phyloP scores from a whole-genome alignment of 2,113 vertebrate genomes.

The Salvator merianae region DNA sequence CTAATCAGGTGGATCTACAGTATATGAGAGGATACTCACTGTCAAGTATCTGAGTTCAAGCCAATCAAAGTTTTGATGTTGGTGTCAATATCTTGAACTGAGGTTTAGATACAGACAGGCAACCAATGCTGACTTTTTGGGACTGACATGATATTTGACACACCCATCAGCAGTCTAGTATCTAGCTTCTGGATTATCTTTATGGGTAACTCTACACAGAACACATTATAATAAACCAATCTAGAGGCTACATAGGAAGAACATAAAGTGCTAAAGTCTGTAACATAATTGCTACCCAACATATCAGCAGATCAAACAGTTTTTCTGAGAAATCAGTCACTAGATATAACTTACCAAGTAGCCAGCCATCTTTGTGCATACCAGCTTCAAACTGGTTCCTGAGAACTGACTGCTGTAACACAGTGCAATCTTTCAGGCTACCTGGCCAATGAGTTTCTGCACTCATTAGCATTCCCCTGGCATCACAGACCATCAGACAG shows the following conservation, averaged over 20 bases:
- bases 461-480: constrained; percentile 86
- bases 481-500: constrained; percentile 91
- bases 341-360: constrained; percentile 84
- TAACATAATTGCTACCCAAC: neutral
- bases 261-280: neutral
- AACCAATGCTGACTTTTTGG: too few relatives aligned
- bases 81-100: too few relatives aligned
- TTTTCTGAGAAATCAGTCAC: neutral
- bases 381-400: constrained; percentile 78
- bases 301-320: neutral
- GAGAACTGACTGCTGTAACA: constrained; percentile 86
- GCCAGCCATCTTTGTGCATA: constrained; percentile 84
- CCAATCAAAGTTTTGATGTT: too few relatives aligned
- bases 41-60: too few relatives aligned
- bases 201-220: too few relatives aligned
- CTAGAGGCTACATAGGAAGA: neutral
- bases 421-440: constrained; percentile 78
- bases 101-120: too few relatives aligned
- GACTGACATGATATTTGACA: too few relatives aligned
- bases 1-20: too few relatives aligned
- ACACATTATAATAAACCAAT: too few relatives aligned
- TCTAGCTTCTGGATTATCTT: too few relatives aligned
- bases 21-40: too few relatives aligned
- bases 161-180: too few relatives aligned
- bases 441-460: constrained; percentile 93